These are phyloP conservation scores for Stomatorhinus ivindoensis DNA, from an alignment of 2,113 vertebrate species.

Conservation along the genomic window DNA sequence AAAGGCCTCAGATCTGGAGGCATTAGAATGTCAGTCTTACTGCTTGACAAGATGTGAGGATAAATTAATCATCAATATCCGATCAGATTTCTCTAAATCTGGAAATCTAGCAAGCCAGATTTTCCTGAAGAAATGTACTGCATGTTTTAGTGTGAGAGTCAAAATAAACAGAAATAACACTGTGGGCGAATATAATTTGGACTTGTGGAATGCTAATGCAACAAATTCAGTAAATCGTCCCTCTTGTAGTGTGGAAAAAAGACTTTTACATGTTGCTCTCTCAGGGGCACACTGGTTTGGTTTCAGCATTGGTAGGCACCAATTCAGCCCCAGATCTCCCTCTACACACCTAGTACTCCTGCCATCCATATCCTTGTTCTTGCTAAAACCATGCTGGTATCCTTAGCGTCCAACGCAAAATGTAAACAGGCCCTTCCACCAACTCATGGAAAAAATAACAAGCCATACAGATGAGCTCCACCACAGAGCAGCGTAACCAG, in stretches of 20 bases:
- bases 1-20: neutral
- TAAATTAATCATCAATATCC: neutral
- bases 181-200: neutral
- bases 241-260: neutral
- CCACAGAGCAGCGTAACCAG: neutral
- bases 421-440: neutral
- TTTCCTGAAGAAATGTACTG: neutral
- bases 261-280: neutral
- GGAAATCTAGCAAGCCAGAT: neutral
- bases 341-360: neutral
- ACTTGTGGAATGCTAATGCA: neutral
- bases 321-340: neutral
- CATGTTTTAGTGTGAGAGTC: neutral
- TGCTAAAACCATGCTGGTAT: neutral
- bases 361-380: neutral
- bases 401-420: neutral
- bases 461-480: neutral
- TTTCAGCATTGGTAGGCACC: neutral
- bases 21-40: neutral
- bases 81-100: neutral
- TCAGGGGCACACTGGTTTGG: neutral
- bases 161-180: neutral
- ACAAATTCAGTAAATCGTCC: neutral
- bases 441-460: neutral
- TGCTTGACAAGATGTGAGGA: neutral